Conservation (phyloP, 2,797 vertebrate species). For the Schizothorax lantsangensis region DNA sequence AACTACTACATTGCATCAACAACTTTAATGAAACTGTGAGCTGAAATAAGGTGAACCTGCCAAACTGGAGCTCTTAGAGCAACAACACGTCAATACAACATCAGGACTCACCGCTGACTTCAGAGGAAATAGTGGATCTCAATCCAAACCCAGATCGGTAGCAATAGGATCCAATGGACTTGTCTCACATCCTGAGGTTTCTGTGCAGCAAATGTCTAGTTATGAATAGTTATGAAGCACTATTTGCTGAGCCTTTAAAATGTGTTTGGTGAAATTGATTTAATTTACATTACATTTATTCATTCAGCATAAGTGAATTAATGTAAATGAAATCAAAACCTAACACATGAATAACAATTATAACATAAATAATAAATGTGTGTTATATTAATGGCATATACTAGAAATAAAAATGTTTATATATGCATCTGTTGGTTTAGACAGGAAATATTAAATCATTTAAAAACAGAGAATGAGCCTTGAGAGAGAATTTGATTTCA, state of each 20-base stretch:
- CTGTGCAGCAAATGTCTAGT: background rate
- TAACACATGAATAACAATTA: background rate
- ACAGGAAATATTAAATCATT: background rate
- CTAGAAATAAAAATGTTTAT: background rate
- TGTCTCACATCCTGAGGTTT: background rate
- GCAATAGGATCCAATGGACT: background rate
- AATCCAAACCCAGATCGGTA: background rate
- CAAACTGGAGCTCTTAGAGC: conserved; percentile 22
- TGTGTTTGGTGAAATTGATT: background rate
- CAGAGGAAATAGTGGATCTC: background rate
- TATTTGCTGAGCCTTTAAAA: conserved; percentile 23
- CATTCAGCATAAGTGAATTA: background rate
- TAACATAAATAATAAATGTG: conserved; percentile 16
- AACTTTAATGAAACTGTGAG: conserved; percentile 35
- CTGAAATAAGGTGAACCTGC: conserved; percentile 34
- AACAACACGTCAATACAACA: conserved; percentile 33
- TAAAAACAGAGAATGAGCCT: background rate
- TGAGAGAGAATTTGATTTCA: background rate
- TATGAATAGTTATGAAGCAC: background rate
- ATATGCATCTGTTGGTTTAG: background rate
- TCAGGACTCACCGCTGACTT: background rate
- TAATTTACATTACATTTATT: conserved; percentile 1
- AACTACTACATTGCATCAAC: conserved; percentile 17
- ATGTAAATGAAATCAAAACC: conserved; percentile 5
- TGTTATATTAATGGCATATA: background rate